Evolutionary conservation across 2,797 vertebrate species (phyloP), one percentile per base, ranked within the genome.

Genomic region (Rhinichthys osculus): DNA sequence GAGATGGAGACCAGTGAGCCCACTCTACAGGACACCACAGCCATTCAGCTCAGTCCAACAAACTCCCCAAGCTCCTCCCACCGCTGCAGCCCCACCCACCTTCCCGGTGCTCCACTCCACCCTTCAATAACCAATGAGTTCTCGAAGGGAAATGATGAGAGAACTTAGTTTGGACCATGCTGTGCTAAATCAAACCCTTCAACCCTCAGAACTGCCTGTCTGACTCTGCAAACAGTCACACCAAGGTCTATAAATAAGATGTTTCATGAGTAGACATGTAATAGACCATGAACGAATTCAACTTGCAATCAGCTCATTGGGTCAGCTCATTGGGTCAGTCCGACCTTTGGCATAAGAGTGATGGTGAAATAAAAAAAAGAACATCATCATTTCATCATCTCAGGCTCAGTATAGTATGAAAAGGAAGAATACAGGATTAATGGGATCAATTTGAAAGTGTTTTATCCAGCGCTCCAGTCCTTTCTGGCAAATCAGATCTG

Each of bases 1-100:
- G 97, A 98, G 87, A 97, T 98, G 87, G 98, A 99, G 92, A 97
- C 96, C 30, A 98, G 98, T 0, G 97, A 99, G 88, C 97, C 97
- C 93, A 98, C 97, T 0, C 95, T 97, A 67, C 98, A 98, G 94
- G 98, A 99, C 90, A 98, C 97, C 35, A 98, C 97, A 0, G 97
- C 96, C 0, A 94, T 98, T 67, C 98, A 98, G 93, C 95, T 98
- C 73, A 98, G 98, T 93, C 97, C 97, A 44, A 96, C 96, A 19
- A 96, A 96, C 87, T 98, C 97, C 19, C 96, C 93, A 5, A 86
- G 94, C 81, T 97, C 96, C 85, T 97, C 97, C 0, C 94, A 93
- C 67, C 95, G 89, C 87, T 97, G 96, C 87, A 95, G 95, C 2
- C 96, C 95, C 0, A 90, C 92, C 59, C 95, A 95, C 0, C 52